Evolutionary conservation across 2,113 vertebrate species (phyloP).

Genomic region (Bothrops jararaca): DNA sequence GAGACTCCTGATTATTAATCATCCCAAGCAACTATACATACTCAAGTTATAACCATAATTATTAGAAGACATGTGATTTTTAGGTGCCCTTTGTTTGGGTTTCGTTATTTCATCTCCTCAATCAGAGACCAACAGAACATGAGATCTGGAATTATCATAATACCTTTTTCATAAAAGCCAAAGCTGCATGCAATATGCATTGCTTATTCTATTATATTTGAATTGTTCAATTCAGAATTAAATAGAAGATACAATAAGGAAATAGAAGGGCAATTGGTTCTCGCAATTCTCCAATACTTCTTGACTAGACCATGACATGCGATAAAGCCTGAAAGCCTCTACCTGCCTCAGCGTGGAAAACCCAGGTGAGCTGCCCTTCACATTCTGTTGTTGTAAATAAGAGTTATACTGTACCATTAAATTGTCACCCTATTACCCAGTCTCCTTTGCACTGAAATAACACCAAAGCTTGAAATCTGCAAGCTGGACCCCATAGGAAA

Average conservation of each 20-base stretch:
- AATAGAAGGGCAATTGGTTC: conserved; percentile 31
- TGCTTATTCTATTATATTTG: neutral
- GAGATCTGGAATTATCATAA: neutral
- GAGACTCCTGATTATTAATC: neutral
- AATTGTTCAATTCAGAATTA: neutral
- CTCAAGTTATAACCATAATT: neutral
- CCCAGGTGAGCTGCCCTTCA: conserved; percentile 8
- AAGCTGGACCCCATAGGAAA: conserved; percentile 39
- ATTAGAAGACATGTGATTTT: neutral
- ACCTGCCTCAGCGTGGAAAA: conserved; percentile 21
- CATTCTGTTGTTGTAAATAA: neutral
- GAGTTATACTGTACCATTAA: conserved; percentile 12
- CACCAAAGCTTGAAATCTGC: conserved; percentile 13
- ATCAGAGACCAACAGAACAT: neutral
- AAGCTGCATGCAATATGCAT: neutral
- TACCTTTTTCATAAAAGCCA: neutral
- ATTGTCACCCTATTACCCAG: conserved; percentile 11
- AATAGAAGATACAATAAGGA: neutral
- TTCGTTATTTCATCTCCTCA: neutral
- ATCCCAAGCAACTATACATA: neutral
- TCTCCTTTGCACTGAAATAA: conserved; percentile 1
- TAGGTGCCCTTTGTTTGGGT: neutral
- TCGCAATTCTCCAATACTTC: neutral
- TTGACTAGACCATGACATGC: neutral
- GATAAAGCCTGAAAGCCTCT: conserved; percentile 23